These are phyloP conservation scores for Orchesella cincta DNA, from an alignment of 1,140 invertebrate genomes.

Conservation along the genomic window DNA sequence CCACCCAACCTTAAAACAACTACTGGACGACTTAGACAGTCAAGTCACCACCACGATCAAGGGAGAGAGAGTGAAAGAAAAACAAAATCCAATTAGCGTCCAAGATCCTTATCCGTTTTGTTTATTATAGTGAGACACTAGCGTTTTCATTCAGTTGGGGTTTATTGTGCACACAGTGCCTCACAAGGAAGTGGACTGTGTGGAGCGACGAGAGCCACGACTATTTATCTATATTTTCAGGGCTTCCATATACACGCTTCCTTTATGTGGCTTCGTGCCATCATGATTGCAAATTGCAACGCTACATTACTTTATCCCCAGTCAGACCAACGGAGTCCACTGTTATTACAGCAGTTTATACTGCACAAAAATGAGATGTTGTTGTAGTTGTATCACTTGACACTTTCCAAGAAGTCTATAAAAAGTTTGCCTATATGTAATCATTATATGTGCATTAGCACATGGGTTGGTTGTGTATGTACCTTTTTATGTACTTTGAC, in stretches of 20 bases:
- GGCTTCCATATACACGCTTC: not conserved
- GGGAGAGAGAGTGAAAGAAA: not conserved
- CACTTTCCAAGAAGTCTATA: constrained; percentile 7
- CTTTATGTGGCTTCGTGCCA: constrained; percentile 12
- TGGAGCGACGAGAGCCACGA: no score
- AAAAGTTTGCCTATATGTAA: not conserved
- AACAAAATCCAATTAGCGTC: constrained; percentile 21
- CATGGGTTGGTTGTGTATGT: no score
- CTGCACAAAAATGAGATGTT: not conserved
- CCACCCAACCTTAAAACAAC: not conserved
- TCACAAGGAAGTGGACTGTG: no score
- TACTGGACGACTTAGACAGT: not conserved
- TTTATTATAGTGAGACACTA: constrained; percentile 6
- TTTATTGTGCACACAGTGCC: not conserved
- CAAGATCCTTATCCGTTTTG: constrained; percentile 8
- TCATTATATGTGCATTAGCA: not conserved
- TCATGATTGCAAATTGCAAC: not conserved
- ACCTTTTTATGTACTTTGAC: not conserved
- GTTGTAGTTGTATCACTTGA: constrained; percentile 5
- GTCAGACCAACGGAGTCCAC: no score
- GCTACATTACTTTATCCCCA: no score
- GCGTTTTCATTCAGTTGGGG: not conserved
- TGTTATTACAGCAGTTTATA: no score
- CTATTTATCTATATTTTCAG: not conserved
- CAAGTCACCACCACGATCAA: not conserved